These are phyloP conservation scores for Gymnodraco acuticeps DNA, from an alignment of 2,797 vertebrate genomes.

Conservation along the genomic window DNA sequence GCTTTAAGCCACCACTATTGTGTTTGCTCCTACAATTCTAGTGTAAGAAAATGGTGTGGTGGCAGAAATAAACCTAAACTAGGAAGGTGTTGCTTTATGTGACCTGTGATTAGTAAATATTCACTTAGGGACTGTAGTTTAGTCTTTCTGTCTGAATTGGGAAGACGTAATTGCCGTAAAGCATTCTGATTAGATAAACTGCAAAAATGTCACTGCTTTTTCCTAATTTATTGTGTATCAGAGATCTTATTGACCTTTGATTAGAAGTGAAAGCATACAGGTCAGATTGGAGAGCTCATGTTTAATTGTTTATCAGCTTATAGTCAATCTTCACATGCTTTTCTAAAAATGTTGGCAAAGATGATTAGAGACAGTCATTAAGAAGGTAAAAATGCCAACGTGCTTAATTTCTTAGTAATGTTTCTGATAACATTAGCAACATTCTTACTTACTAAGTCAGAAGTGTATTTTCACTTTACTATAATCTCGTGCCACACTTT, in stretches of 20 bases:
- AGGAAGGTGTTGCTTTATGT: not conserved
- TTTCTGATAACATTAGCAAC: not conserved
- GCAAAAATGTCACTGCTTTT: not conserved
- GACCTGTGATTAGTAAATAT: not conserved
- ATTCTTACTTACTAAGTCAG: too few relatives aligned
- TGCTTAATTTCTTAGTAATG: not conserved
- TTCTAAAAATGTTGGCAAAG: not conserved
- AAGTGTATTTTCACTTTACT: not conserved
- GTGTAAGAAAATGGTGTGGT: not conserved
- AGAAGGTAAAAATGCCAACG: not conserved
- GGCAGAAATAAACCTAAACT: too few relatives aligned
- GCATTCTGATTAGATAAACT: constrained; percentile 11
- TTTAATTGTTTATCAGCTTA: not conserved
- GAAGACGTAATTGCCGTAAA: constrained; percentile 2
- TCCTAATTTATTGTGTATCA: not conserved
- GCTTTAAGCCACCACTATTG: too few relatives aligned
- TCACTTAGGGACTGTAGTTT: not conserved
- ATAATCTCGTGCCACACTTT: not conserved
- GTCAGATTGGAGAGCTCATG: too few relatives aligned
- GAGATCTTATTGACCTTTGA: not conserved
- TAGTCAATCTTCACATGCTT: not conserved
- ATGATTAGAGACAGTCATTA: not conserved
- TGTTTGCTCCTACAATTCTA: too few relatives aligned
- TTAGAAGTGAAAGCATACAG: not conserved
- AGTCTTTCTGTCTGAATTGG: not conserved